Evolutionary conservation across 2,113 vertebrate species (phyloP).

Genomic region (Festucalex cinctus): DNA sequence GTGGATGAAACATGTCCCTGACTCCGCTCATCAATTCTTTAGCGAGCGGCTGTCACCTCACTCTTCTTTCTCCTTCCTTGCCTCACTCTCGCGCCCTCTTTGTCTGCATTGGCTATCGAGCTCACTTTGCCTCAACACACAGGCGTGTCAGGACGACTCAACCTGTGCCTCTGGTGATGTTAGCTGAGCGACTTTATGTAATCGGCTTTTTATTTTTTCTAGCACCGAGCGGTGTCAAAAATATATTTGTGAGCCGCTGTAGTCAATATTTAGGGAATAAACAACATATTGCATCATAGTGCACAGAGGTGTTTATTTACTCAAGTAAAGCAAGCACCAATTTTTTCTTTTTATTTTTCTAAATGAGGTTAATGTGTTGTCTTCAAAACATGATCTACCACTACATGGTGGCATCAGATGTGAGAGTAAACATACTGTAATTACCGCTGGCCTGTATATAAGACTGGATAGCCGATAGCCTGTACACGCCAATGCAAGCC

Average conservation of each 20-base stretch:
- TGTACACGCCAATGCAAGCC: no score
- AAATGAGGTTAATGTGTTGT: no score
- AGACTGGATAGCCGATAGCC: no score
- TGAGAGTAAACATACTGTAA: no score
- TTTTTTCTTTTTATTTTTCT: no score
- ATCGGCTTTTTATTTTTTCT: not conserved
- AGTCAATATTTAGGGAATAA: no score
- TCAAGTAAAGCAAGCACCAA: no score
- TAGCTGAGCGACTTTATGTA: constrained; percentile 6
- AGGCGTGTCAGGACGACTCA: constrained; percentile 16
- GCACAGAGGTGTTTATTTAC: no score
- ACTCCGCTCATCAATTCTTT: constrained; percentile 68
- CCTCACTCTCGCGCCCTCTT: constrained; percentile 4
- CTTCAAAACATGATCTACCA: no score
- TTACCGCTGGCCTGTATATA: no score
- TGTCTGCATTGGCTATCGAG: constrained; percentile 5
- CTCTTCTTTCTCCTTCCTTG: constrained; percentile 33
- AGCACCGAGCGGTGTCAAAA: not conserved
- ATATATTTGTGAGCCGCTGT: not conserved
- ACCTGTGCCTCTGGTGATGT: constrained; percentile 18
- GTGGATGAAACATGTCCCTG: constrained; percentile 66
- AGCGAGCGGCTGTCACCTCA: constrained; percentile 63
- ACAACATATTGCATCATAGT: no score
- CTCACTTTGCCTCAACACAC: not conserved
- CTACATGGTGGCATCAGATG: no score